Base-by-base conservation (phyloP, 1,140 invertebrate species). In the Neodiprion virginianus region DNA sequence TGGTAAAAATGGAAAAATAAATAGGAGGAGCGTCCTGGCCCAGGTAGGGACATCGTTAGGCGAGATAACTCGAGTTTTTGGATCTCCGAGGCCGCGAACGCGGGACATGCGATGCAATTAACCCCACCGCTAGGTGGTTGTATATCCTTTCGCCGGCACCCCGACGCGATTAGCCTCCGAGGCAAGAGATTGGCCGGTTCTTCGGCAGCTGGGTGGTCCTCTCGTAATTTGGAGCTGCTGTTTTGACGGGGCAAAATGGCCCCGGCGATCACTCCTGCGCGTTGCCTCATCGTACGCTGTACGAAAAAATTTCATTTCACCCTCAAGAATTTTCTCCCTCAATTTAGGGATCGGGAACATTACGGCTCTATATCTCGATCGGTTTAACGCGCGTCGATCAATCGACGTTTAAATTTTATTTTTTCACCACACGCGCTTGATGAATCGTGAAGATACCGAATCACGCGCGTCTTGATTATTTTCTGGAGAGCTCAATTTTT, bases 181-280 rank as follows among this genome's bases (percentile, higher is more conserved):
- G 80, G 76, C 81, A 76, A 79, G 80, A 87, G 86, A 86, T 87
- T 87, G 86, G 85, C 82, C 79, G 83, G 82, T 75, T 77, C 72
- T 65, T 74, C 72, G 50, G 76, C 76, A 75, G 69, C 82, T 88
- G 87, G 87, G 87, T 88, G 86, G 87, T 87, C 87, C 83, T 70
- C 76, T 76, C 77, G 72, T 85, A 87, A 86, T 87, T 87, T 87
- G 84, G 79, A 81, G 78, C 80, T 82, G 81, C 77, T 77, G 80
- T 53, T 65, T 17, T 74, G 77, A 77, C 74, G 77, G 77, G 79
- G 75, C 75, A 80, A 84, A 87, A 85, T 83, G 82, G 81, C 78
- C 81, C 80, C 77, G 53, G n/a, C 53, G 28, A 40, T 40, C 28
- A 40, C 2, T 40, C 28, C 28, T 40, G 28, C 28, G 5, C 28